Evolutionary conservation across 2,797 vertebrate genomes (phyloP), one percentile per base, ranked within the genome.

Genomic region (Chrysocyon brachyurus): DNA sequence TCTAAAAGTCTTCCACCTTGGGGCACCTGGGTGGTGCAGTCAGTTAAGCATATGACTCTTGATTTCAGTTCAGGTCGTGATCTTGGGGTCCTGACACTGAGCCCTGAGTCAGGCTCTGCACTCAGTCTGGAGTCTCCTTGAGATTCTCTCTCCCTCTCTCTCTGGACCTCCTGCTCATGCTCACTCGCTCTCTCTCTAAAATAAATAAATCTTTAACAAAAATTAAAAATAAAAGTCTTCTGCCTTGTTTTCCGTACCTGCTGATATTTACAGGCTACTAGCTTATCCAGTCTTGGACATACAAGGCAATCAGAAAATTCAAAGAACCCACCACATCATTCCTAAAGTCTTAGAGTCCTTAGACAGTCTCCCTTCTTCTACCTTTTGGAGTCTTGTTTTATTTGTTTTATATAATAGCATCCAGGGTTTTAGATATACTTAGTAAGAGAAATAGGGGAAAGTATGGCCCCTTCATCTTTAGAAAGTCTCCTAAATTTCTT

Each of bases 401-500:
- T 46, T 84, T 79, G 28, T 57, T 49, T 78, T 40, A 28, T 52
- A 54, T 26, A 82, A 82, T 10, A 83, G 63, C 83, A 8, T 56
- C 54, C 36, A 93, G 36, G 0, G 10, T 19, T 54, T 82, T n/a
- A 49, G 49, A 22, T 86, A 57, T 54, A 85, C 6, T 88, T 68
- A 77, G 22, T 83, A 19, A 36, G 5, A 84, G 11, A 81, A 81
- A 85, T 15, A 72, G 24, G 17, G 28, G 22, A 94, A 94, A 82
- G 21, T 70, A 92, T 54, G 19, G 63, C 8, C 15, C 7, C 12
- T 82, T 94, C 28, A 89, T 82, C 33, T 70, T 94, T 46, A 92
- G 59, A 87, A 82, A 28, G 90, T 31, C 33, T 96, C 36, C 52
- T 86, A 93, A 95, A 52, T 59, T 92, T 63, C 21, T 40, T 46